A percentile compares a stretch with the other conserved stretches of the same genome.
These are phyloP conservation scores for Anagyrus pseudococci DNA, from an alignment of 2,888 invertebrate genomes.

Conservation along the genomic window DNA sequence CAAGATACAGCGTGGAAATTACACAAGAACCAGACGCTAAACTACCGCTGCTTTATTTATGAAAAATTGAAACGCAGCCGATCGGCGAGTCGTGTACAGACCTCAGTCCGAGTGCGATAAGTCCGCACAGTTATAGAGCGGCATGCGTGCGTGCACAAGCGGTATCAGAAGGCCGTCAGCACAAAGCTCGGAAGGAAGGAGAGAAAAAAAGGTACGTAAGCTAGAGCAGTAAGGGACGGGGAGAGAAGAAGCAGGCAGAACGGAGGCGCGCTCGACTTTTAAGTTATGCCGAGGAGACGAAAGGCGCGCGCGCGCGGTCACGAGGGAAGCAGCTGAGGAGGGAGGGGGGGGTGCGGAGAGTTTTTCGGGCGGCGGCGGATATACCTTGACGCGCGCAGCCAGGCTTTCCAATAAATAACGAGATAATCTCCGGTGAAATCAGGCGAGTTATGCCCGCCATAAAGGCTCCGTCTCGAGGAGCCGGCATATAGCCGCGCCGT, in stretches of 20 bases:
- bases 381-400: constrained; percentile 15
- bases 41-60: constrained; percentile 29
- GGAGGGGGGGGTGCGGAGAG: not conserved
- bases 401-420: constrained; percentile 59
- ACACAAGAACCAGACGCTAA: constrained; percentile 21
- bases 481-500: constrained; percentile 36
- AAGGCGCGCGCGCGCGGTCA: constrained; percentile 7
- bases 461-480: constrained; percentile 53
- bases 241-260: constrained; percentile 1
- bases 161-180: not conserved
- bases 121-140: too few species aligned
- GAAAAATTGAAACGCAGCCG: constrained; percentile 28
- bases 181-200: too few species aligned
- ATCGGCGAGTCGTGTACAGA: too few species aligned
- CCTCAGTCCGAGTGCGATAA: too few species aligned
- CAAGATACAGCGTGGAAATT: too few species aligned
- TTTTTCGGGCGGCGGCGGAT: constrained; percentile 6
- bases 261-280: not conserved
- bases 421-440: constrained; percentile 60
- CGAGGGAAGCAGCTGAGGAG: not conserved
- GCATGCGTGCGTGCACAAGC: not conserved
- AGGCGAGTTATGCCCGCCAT: constrained; percentile 58
- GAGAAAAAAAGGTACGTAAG: too few species aligned
- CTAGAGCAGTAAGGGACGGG: constrained; percentile 1
- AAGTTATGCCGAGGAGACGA: constrained; percentile 24